Evolutionary conservation across 2,888 invertebrate genomes (phyloP), one percentile per base, ranked within the genome.

Genomic region (Drosophila sordidula): DNA sequence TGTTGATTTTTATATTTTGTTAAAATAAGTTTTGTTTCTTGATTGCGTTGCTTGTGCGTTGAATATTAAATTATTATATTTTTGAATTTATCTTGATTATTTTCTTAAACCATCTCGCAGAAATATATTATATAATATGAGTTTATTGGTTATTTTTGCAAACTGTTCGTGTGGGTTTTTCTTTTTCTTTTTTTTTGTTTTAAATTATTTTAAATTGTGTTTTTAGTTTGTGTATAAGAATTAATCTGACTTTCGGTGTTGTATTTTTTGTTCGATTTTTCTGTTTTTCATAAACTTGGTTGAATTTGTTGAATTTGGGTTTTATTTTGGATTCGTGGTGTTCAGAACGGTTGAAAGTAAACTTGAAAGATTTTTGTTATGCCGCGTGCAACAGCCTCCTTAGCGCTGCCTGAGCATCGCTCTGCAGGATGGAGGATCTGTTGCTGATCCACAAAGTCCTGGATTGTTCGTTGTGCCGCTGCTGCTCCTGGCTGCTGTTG

Each of bases 211-310:
- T 61, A 62, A 55, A 68, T 58, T 50, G 45, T 55, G 47, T 32
- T 66, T 66, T 66, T 34, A 66, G 50, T 56, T 66, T 68, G 68
- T 44, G 41, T 54, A 79, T 78, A 87, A 70, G 63, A 84, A 78
- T 77, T 82, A 84, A 86, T 90, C 90, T 90, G 90, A 90, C 91
- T 89, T 90, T 89, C 57, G 87, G 72, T 79, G 57, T 25, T 65
- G 69, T 62, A 12, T 34, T 12, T 29, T 62, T 66, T 34, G 49
- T 49, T 26, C 55, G 44, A 47, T 44, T 67, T 52, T 49, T 47
- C 22, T 61, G 66, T 69, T 74, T 29, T 52, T 42, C n/a, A 29
- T 52, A 11, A 75, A 81, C 65, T 70, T 84, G 64, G 65, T 56
- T 70, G 47, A 65, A 52, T 56, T 59, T 45, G 42, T 64, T 56